These are phyloP conservation scores for Aporophyla nigra DNA, from an alignment of 2,888 invertebrate genomes.

Conservation along the genomic window DNA sequence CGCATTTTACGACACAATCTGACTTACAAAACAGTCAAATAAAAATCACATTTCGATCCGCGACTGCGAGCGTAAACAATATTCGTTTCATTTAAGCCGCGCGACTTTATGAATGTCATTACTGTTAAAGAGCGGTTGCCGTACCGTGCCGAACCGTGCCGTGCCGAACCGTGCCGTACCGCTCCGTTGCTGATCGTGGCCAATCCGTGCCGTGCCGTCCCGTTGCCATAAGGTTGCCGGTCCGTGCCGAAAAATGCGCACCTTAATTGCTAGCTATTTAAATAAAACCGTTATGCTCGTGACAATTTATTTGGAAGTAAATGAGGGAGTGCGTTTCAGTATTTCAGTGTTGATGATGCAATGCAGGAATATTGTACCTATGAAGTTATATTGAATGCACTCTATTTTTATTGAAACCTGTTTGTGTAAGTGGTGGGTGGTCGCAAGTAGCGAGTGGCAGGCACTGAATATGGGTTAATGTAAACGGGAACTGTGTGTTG, in stretches of 20 bases:
- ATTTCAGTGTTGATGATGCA: conserved; percentile 32
- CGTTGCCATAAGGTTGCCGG: neutral
- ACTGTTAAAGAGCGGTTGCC: conserved; percentile 29
- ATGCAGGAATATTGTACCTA: conserved; percentile 16
- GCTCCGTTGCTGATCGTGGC: neutral
- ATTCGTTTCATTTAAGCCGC: conserved; percentile 54
- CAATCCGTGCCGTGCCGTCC: neutral
- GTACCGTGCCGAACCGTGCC: neutral
- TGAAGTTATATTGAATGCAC: conserved; percentile 34
- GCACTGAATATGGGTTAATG: neutral
- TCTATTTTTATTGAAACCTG: conserved; percentile 24
- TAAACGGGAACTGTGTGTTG: neutral
- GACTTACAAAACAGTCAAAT: conserved; percentile 52
- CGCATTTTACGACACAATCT: conserved; percentile 49
- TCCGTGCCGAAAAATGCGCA: conserved; percentile 8
- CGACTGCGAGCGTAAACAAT: conserved; percentile 56
- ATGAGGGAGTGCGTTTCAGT: conserved; percentile 40
- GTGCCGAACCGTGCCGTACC: neutral
- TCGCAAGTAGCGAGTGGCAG: conserved; percentile 7
- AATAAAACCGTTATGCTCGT: conserved; percentile 50
- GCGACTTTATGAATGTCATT: conserved; percentile 54
- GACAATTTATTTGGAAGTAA: conserved; percentile 45
- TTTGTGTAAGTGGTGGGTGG: conserved; percentile 13
- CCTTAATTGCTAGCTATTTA: conserved; percentile 41
- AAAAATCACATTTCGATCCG: conserved; percentile 57